Evolutionary conservation across 2,113 vertebrate genomes (phyloP).

Genomic region (Tachuris rubrigastra): DNA sequence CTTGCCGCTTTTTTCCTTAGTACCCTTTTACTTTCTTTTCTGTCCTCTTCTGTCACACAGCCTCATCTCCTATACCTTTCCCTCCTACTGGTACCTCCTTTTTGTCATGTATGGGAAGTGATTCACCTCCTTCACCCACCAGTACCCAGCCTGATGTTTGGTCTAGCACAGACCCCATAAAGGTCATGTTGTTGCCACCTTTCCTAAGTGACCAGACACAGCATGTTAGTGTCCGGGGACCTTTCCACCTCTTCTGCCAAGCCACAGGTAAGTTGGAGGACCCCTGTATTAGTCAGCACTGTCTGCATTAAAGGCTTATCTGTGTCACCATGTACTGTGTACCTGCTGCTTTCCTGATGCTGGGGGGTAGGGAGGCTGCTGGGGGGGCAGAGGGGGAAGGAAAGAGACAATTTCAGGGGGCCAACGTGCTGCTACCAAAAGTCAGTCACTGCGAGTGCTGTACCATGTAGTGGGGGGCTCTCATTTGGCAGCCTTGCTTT

Average conservation of each 20-base stretch:
- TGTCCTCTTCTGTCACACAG: conserved; percentile 79
- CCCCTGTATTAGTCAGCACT: not conserved
- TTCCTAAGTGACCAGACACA: conserved; percentile 92
- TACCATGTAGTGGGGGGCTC: not conserved
- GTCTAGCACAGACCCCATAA: conserved; percentile 68
- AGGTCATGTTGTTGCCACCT: conserved; percentile 87
- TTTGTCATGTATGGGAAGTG: conserved; percentile 82
- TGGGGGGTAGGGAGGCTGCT: not conserved
- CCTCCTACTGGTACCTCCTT: conserved; percentile 83
- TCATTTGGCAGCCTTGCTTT: not conserved
- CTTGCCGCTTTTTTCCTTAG: conserved; percentile 76
- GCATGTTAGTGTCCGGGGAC: conserved; percentile 81
- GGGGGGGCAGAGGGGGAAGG: not conserved
- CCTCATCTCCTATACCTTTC: conserved; percentile 81
- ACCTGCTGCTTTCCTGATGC: not conserved
- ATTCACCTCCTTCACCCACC: conserved; percentile 76
- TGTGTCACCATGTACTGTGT: not conserved
- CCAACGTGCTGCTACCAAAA: not conserved
- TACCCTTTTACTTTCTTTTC: conserved; percentile 67
- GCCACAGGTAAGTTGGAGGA: conserved; percentile 87
- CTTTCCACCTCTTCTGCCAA: conserved; percentile 93
- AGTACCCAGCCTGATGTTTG: conserved; percentile 77
- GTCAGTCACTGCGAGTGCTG: fast-evolving
- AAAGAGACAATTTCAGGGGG: not conserved
- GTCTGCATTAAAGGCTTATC: not conserved